Conservation (phyloP, 2,888 invertebrate species). For the Plebejus anna region DNA sequence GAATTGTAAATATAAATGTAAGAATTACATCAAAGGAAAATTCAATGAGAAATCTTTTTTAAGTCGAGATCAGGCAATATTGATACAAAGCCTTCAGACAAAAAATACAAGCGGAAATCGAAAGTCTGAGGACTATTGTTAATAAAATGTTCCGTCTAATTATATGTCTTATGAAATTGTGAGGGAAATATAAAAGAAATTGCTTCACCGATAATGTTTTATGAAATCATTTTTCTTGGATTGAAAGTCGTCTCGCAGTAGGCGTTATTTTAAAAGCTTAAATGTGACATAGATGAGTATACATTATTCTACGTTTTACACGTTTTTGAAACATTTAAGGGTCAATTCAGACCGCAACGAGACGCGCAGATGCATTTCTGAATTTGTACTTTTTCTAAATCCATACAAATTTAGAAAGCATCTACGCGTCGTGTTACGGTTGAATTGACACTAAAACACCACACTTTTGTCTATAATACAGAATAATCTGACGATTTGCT, state of each 20-base stretch:
- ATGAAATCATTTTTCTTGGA: background rate
- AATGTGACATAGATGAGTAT: no score
- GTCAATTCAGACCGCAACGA: no score
- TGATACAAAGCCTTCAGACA: slow-evolving; percentile 5
- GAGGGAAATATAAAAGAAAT: background rate
- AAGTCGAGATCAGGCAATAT: background rate
- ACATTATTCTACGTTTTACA: no score
- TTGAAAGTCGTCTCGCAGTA: background rate
- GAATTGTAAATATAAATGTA: background rate
- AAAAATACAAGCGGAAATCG: slow-evolving; percentile 8
- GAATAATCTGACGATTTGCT: no score
- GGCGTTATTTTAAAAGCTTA: no score
- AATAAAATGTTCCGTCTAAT: background rate
- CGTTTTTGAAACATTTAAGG: no score
- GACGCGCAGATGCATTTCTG: no score
- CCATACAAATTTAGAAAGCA: no score
- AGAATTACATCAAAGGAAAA: background rate
- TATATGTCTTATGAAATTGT: background rate
- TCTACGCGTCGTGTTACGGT: no score
- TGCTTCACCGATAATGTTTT: background rate
- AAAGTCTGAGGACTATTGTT: background rate
- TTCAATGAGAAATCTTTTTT: slow-evolving; percentile 2
- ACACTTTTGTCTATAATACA: no score
- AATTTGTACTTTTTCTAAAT: no score
- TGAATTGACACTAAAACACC: no score